These are phyloP conservation scores for Drosophila fungiperda DNA, from an alignment of 2,888 invertebrate genomes.

Conservation along the genomic window DNA sequence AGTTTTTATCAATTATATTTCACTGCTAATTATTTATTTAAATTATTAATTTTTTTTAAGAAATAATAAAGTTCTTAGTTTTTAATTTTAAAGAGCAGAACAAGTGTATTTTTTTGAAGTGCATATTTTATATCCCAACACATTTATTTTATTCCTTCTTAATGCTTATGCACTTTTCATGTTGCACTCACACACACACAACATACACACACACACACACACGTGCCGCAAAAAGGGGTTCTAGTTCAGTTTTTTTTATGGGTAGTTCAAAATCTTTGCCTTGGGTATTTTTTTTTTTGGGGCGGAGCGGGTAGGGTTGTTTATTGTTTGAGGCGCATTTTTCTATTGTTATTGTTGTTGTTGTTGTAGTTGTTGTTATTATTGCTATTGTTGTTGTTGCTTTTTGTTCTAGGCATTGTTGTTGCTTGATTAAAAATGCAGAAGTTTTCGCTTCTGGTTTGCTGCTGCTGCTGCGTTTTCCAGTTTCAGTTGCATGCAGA, in stretches of 20 bases:
- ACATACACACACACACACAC: slow-evolving; percentile 32
- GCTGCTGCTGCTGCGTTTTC: slow-evolving; percentile 36
- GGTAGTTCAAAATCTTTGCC: slow-evolving; percentile 32
- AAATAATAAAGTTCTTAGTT: not conserved
- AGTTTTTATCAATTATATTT: not conserved
- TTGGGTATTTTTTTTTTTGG: slow-evolving; percentile 20
- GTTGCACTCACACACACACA: slow-evolving; percentile 34
- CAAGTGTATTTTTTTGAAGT: slow-evolving; percentile 16
- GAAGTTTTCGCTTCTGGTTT: slow-evolving; percentile 32
- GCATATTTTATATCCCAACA: not conserved
- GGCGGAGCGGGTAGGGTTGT: slow-evolving; percentile 58
- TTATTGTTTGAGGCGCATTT: slow-evolving; percentile 48
- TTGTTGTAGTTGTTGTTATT: slow-evolving; percentile 22
- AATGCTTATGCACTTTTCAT: slow-evolving; percentile 33
- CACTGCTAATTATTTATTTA: not conserved
- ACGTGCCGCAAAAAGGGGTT: slow-evolving; percentile 61
- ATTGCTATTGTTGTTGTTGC: slow-evolving; percentile 25
- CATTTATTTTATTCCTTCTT: not conserved
- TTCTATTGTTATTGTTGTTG: slow-evolving; percentile 24
- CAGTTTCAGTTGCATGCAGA: slow-evolving; percentile 49
- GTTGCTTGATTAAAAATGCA: slow-evolving; percentile 74
- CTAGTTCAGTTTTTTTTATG: slow-evolving; percentile 31
- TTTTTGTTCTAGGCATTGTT: slow-evolving; percentile 50
- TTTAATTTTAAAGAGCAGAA: not conserved
- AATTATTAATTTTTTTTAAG: not conserved